Base-by-base conservation (phyloP, 2,888 invertebrate genomes). In the Sphecodes monilicornis region DNA sequence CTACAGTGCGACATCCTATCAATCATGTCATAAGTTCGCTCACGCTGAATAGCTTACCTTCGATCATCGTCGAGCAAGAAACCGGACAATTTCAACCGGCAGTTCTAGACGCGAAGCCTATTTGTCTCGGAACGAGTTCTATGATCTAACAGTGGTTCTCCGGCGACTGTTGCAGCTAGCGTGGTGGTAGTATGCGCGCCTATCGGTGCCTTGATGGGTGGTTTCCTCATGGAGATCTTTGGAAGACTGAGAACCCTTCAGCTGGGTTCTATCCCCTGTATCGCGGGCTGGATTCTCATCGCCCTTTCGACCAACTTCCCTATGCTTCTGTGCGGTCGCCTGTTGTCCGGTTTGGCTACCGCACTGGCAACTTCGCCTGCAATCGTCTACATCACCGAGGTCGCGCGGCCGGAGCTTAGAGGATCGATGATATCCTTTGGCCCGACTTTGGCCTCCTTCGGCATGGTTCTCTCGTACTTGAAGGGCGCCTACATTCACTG, bases 371-470 rank as follows among this genome's bases (percentile, higher is more conserved):
- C 96, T 1, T 96, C 96, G 87, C 96, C 96, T 22, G 96, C 96
- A 1, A 96, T 96, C 68, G 96, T 96, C 39, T 96, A 96, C 92
- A 96, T 96, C 78, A 96, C 96, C 11, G 96, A 96, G 93, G 96
- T 96, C 1, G 96, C 96, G 0, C 93, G 96, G 69, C 96, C 96
- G 3, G 96, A 96, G 90, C 94, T 96, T 83, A 92, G 96, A 82
- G 96, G 96, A n/a, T 96, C 96, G 16, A 93, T 96, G 70, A 96
- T 96, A 83, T 96, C 96, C 16, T 95, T 95, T 46, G 96, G 96
- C 6, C 96, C 96, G 3, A 96, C 96, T 6, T 95, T 96, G 86
- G 96, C 96, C 10, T 96, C 96, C 1, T 93, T 96, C 82, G 96
- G 96, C 13, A 96, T 96, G 96, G 95, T 96, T 1, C 92, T 96